Evolutionary conservation across 2,113 vertebrate genomes (phyloP), one percentile per base, ranked within the genome.

Genomic region (Oreochromis niloticus): DNA sequence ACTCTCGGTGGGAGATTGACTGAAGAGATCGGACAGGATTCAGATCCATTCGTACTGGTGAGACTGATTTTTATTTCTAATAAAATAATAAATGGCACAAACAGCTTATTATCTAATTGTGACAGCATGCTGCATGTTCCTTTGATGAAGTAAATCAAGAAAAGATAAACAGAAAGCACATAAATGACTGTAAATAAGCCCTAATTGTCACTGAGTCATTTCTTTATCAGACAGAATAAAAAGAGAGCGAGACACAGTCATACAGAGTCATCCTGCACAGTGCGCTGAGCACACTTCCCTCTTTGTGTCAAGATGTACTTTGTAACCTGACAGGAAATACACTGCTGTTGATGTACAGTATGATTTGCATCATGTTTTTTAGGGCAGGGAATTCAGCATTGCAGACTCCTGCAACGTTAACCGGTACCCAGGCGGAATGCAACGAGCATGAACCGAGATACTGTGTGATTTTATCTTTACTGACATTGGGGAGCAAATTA

Each of bases 401-500:
- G 39, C 52, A 80, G 27, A 56, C 46, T 73, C 48, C 41, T 82
- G 59, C 71, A 59, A 84, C 57, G 13, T 87, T 68, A 93, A 85
- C 54, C 73, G 54, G 3, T 50, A 52, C 68, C 46, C 43, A 3
- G 63, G 50, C 43, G 24, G 30, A 86, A 81, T 83, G 46, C 66
- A 89, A 46, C 22, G 32, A 82, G 52, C 79, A 10, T 43, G 24
- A 79, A 81, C 34, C 6, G 56, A 86, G 80, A 84, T 48, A 22
- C 57, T 79, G 86, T 71, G 54, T 85, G 82, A 89, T 91, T 91
- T 89, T 89, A 90, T 91, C 85, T 89, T 91, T 87, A 82, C 66
- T 89, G 75, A 91, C 86, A 90, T 75, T 73, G 41, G 86, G 83
- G 89, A 90, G 85, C 57, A 87, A 91, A 92, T 93, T 92, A 94